These are phyloP conservation scores for Epinephelus coioides DNA, from an alignment of 2,797 vertebrate species.

Conservation along the genomic window DNA sequence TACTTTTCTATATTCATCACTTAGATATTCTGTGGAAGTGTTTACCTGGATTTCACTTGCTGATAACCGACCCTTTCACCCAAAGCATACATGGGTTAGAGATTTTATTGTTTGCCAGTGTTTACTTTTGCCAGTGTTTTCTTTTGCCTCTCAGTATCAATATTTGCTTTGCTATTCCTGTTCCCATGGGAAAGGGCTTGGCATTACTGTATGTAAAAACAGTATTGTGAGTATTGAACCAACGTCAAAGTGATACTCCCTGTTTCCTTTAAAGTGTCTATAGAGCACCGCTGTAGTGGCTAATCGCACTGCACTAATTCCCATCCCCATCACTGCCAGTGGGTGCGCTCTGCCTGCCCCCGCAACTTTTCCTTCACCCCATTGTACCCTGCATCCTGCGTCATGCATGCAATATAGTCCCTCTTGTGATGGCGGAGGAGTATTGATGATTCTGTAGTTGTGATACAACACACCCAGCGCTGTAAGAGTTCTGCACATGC, in stretches of 20 bases:
- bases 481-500: constrained; percentile 96
- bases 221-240: constrained; percentile 70
- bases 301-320: constrained; percentile 82
- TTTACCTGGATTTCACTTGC: constrained; percentile 88
- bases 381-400: constrained; percentile 76
- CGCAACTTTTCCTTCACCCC: neutral
- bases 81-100: constrained; percentile 26
- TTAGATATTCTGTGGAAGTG: constrained; percentile 84
- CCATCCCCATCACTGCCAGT: constrained; percentile 80
- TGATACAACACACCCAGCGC: constrained; percentile 97
- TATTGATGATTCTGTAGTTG: constrained; percentile 97
- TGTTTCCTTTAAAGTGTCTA: constrained; percentile 56
- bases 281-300: constrained; percentile 64
- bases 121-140: constrained; percentile 79
- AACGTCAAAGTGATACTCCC: constrained; percentile 62
- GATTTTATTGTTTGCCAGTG: constrained; percentile 61
- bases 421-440: constrained; percentile 90
- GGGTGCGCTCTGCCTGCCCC: constrained; percentile 30
- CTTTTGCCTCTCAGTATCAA: constrained; percentile 65
- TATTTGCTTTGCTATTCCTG: constrained; percentile 71
- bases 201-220: constrained; percentile 62
- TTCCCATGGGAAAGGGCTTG: constrained; percentile 65
- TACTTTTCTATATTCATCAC: constrained; percentile 87
- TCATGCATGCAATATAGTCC: constrained; percentile 93
- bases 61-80: constrained; percentile 83